These are phyloP conservation scores for Lumbricus terrestris DNA, from an alignment of 2,888 invertebrate genomes.

Conservation along the genomic window DNA sequence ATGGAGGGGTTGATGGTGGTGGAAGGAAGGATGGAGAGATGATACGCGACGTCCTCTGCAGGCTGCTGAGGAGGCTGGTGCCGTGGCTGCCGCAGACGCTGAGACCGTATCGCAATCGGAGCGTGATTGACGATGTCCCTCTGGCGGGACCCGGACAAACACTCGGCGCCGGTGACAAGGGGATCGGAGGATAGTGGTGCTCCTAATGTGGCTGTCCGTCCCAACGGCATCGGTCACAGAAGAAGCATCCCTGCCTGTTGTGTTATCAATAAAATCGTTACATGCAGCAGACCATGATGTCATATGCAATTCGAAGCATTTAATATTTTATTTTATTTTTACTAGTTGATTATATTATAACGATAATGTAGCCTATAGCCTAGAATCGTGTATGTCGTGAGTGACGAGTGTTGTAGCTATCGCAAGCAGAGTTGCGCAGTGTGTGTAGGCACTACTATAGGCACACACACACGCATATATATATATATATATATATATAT, in stretches of 20 bases:
- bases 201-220: not conserved
- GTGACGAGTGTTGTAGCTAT: no score
- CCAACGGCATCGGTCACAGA: not conserved
- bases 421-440: no score
- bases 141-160: not conserved
- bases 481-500: no score
- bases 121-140: constrained; percentile 3
- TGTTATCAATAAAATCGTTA: not conserved
- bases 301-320: not conserved
- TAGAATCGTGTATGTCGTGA: no score
- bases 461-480: no score
- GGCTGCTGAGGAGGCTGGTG: not conserved
- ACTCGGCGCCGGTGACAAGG: not conserved
- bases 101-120: not conserved
- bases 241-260: not conserved
- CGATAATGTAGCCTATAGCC: no score
- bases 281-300: not conserved
- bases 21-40: not conserved
- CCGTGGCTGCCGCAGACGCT: not conserved
- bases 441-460: no score
- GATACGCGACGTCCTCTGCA: not conserved
- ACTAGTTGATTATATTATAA: not conserved
- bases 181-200: not conserved
- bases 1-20: no score
- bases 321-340: not conserved